phyloP scores from a whole-genome alignment of 2,113 vertebrate genomes.

The Salvelinus namaycush region DNA sequence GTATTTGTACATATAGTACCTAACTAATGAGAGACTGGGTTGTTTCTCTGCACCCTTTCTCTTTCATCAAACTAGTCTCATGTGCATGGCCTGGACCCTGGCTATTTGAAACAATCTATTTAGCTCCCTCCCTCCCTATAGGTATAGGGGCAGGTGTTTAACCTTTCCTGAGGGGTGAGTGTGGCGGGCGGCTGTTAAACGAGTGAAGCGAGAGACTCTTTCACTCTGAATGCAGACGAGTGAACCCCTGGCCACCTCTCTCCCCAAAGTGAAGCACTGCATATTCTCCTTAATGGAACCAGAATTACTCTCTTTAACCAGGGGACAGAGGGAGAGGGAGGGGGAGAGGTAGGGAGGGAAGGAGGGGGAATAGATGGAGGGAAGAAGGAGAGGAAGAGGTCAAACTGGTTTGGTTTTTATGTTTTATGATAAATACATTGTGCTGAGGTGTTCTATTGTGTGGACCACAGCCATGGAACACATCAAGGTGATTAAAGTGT shows the following conservation, averaged over 20 bases:
- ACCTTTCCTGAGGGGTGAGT: slow-evolving; percentile 47
- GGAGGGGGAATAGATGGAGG: too few species aligned
- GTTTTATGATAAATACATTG: slow-evolving; percentile 44
- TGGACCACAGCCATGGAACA: slow-evolving; percentile 26
- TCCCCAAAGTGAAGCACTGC: slow-evolving; percentile 47
- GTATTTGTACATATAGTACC: too few species aligned
- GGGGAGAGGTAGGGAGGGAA: background rate
- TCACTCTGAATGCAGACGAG: slow-evolving; percentile 37
- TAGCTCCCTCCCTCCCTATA: slow-evolving; percentile 20
- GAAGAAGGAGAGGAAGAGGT: slow-evolving; percentile 1
- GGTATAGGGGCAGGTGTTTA: slow-evolving; percentile 34
- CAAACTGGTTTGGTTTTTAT: slow-evolving; percentile 40
- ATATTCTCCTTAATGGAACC: slow-evolving; percentile 56
- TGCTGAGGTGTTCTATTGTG: slow-evolving; percentile 16
- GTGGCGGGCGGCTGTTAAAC: slow-evolving; percentile 32
- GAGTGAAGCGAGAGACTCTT: slow-evolving; percentile 23
- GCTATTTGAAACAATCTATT: slow-evolving; percentile 40
- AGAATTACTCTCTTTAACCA: slow-evolving; percentile 51
- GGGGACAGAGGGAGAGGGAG: slow-evolving; percentile 23
- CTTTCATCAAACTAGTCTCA: slow-evolving; percentile 20
- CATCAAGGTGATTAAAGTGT: slow-evolving; percentile 40
- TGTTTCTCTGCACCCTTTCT: slow-evolving; percentile 6
- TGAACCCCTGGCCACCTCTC: slow-evolving; percentile 48
- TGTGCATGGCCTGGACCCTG: slow-evolving; percentile 5
- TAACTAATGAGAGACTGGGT: too few species aligned